phyloP scores from a whole-genome alignment of 2,113 vertebrate species.

The Vombatus ursinus region DNA sequence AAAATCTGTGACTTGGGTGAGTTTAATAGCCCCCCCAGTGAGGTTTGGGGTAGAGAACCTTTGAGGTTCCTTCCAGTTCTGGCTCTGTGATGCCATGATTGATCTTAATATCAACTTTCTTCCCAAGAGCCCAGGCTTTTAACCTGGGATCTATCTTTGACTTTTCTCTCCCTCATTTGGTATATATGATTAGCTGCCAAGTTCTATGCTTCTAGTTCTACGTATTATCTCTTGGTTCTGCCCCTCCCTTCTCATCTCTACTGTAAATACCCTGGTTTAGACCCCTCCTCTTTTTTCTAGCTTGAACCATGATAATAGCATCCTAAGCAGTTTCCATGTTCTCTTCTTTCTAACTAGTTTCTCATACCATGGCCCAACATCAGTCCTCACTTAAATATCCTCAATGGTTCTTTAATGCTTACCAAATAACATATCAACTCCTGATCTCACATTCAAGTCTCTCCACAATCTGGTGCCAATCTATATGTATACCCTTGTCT shows the following conservation, averaged over 20 bases:
- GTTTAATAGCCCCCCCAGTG: neutral
- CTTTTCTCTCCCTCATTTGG: neutral
- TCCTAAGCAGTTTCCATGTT: neutral
- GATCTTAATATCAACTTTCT: neutral
- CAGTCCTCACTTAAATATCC: neutral
- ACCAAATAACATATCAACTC: neutral
- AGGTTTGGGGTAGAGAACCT: neutral
- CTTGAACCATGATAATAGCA: neutral
- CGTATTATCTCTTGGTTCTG: neutral
- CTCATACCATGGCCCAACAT: neutral
- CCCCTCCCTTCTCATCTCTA: neutral
- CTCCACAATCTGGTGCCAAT: neutral
- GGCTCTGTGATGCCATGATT: neutral
- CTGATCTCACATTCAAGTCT: neutral
- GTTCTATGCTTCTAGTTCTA: neutral
- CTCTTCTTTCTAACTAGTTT: neutral
- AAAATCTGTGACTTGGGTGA: neutral
- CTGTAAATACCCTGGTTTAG: neutral
- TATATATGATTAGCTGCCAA: neutral
- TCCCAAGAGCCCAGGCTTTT: neutral
- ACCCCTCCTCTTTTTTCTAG: neutral
- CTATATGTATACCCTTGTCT: neutral
- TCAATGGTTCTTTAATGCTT: neutral
- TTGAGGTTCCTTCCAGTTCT: neutral
- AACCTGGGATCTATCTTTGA: neutral